Percentiles rank a stretch among this genome's conserved stretches.
These are phyloP conservation scores for Meda fulgida DNA, from an alignment of 2,797 vertebrate species.

Conservation along the genomic window DNA sequence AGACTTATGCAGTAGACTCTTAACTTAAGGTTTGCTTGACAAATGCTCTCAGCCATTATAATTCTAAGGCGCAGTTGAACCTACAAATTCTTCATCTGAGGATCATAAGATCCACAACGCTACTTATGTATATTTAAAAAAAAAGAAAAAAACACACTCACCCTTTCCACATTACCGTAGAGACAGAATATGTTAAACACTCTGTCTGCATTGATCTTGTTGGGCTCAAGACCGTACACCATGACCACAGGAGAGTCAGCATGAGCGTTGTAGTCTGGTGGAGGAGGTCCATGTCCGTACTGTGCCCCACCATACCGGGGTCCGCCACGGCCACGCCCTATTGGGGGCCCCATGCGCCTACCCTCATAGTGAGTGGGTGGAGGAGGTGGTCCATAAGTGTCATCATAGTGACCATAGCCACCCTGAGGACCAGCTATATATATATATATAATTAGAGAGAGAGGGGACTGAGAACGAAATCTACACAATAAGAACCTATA, in stretches of 20 bases:
- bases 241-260: slow-evolving; percentile 92
- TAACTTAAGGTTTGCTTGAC: neutral
- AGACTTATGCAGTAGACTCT: neutral
- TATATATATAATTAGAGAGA: neutral
- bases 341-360: slow-evolving; percentile 87
- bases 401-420: slow-evolving; percentile 89
- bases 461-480: neutral
- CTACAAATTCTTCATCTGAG: neutral
- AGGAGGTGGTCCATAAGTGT: slow-evolving; percentile 87
- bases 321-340: slow-evolving; percentile 85
- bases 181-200: slow-evolving; percentile 96
- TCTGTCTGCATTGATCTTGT: slow-evolving; percentile 90
- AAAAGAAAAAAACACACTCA: slow-evolving; percentile 69
- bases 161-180: slow-evolving; percentile 93
- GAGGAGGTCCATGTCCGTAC: slow-evolving; percentile 88
- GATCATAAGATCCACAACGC: neutral
- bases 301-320: slow-evolving; percentile 85
- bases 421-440: slow-evolving; percentile 85
- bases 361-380: slow-evolving; percentile 88
- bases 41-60: no score
- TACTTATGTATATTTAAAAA: no score
- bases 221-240: slow-evolving; percentile 91
- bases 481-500: neutral
- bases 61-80: neutral
- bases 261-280: slow-evolving; percentile 87